These are phyloP conservation scores for Monoplex corrugatus DNA, from an alignment of 2,888 invertebrate genomes.

Conservation along the genomic window DNA sequence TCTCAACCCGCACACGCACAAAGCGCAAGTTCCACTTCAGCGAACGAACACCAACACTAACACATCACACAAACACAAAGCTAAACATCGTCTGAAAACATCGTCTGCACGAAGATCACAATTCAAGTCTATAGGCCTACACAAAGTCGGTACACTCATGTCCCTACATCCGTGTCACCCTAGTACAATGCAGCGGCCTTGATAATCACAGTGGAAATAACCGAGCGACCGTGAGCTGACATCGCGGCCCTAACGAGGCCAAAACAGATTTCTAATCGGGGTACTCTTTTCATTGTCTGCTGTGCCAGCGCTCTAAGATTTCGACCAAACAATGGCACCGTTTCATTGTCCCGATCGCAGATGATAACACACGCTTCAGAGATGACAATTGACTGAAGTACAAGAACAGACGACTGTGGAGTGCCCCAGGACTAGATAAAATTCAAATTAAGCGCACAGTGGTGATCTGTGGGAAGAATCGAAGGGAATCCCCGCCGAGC, in stretches of 20 bases:
- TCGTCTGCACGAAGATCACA: neutral
- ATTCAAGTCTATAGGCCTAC: too few relatives aligned
- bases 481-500: constrained; percentile 52
- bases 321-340: constrained; percentile 40
- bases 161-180: constrained; percentile 15
- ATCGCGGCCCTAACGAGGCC: constrained; percentile 2
- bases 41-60: constrained; percentile 10
- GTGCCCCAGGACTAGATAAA: constrained; percentile 33
- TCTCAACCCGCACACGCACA: constrained; percentile 18
- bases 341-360: constrained; percentile 37
- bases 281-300: constrained; percentile 48
- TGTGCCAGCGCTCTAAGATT: constrained; percentile 28
- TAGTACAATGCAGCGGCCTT: constrained; percentile 34
- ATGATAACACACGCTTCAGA: neutral
- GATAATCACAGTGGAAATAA: constrained; percentile 42
- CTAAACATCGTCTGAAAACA: neutral
- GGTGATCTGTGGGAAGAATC: constrained; percentile 51
- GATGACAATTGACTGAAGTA: neutral
- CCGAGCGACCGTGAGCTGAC: constrained; percentile 23
- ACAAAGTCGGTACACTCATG: neutral
- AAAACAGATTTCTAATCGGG: constrained; percentile 39
- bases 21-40: constrained; percentile 15
- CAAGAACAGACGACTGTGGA: constrained; percentile 20
- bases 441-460: constrained; percentile 52
- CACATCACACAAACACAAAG: neutral